Evolutionary conservation across 2,888 invertebrate species (phyloP), one percentile per base, ranked within the genome.

Genomic region (Scotopteryx bipunctaria): DNA sequence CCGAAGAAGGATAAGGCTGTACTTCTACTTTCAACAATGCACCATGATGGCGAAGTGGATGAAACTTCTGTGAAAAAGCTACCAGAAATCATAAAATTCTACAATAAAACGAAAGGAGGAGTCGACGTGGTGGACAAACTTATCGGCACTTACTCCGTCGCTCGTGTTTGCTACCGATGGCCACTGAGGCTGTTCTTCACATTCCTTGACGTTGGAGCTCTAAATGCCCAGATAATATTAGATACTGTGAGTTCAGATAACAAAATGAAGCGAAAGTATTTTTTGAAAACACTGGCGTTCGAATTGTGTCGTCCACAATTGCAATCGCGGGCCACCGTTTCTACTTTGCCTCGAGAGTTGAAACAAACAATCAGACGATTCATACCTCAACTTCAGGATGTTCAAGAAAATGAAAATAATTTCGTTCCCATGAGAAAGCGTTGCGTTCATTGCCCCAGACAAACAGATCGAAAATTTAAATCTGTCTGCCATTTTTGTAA

Each of bases 341-440:
- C 19, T 16, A 45, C 13, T 36, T 36, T 36, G 36, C 45, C 45
- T 21, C 45, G 36, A 32, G 45, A 36, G 8, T 36, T 45, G 36
- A 36, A 31, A 36, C 45, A 35, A 21, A 32, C 32, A 3, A 45
- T 45, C 4, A 31, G 36, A 45, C 27, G 45, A 33, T 46, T 46
- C 27, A 31, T 46, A 46, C 46, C 38, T 37, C 36, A 29, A 5
- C 38, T 37, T 46, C 35, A 35, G 32, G 44, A 36, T 36, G 17
- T 44, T 35, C 44, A 35, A 35, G 35, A 23, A n/a, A 36, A 21
- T 46, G 46, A 46, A 35, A 31, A 37, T 35, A 17, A 23, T 38
- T 9, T 46, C 13, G 36, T 38, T 29, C 38, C 46, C 27, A 47
- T 47, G 40, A 47, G 40, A 40, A 45, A 45, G 27, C 17, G 37